A percentile compares a stretch with the other conserved stretches of the same genome.
phyloP scores from a whole-genome alignment of 30 jellyfish, hydroid and myxozoan species.

The Sanderia malayensis region DNA sequence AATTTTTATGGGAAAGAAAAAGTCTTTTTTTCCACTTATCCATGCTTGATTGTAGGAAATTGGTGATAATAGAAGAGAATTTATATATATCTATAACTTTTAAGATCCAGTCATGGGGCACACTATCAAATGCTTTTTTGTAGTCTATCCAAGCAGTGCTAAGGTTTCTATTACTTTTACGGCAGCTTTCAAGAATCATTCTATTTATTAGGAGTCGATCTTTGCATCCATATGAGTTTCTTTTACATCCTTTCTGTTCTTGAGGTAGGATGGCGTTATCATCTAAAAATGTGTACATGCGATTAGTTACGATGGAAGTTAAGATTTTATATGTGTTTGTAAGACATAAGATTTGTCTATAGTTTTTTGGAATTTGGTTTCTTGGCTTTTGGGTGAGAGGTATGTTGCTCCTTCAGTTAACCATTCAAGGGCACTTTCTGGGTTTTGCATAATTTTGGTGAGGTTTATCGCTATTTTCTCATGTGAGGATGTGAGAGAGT shows the following conservation, averaged over 20 bases:
- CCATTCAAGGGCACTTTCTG: conserved; percentile 3
- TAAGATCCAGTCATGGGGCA: conserved; percentile 3
- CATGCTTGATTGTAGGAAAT: not conserved
- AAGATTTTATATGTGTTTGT: not conserved
- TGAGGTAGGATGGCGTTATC: not conserved
- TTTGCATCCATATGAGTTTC: conserved; percentile 25
- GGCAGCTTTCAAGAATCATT: not conserved
- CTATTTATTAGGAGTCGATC: conserved; percentile 4
- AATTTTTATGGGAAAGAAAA: not conserved
- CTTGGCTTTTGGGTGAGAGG: conserved; percentile 3
- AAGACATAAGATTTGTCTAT: not conserved
- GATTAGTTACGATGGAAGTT: not conserved
- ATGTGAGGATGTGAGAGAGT: not conserved
- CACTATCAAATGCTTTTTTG: conserved; percentile 14
- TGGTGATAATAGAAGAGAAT: not conserved
- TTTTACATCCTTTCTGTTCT: conserved; percentile 22
- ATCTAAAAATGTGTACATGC: not conserved
- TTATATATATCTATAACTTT: not conserved
- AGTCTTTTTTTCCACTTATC: not conserved
- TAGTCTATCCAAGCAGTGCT: conserved; percentile 31
- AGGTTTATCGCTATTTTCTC: not conserved
- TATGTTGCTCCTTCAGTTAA: conserved; percentile 13
- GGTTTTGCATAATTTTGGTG: not conserved
- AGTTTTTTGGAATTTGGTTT: not conserved
- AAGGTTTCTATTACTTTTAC: not conserved